Evolutionary conservation across 2,888 invertebrate species (phyloP).

Genomic region (Icerya purchasi): DNA sequence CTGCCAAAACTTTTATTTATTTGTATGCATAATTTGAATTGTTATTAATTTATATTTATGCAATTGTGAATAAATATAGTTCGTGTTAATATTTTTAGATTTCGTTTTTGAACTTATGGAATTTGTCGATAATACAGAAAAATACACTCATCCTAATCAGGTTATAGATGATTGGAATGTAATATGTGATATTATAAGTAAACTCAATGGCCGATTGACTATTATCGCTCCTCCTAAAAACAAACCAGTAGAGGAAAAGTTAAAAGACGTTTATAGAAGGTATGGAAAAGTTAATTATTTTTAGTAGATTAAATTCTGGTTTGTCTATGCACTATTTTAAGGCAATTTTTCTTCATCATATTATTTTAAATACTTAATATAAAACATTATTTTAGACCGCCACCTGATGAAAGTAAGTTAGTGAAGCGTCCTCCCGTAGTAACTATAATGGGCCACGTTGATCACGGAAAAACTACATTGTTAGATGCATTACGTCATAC

Average conservation of each 20-base stretch:
- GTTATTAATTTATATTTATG: no score
- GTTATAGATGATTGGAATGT: conserved; percentile 40
- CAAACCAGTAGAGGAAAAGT: conserved; percentile 26
- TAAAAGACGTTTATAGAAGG: conserved; percentile 19
- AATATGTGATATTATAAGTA: conserved; percentile 43
- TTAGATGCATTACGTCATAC: conserved; percentile 71
- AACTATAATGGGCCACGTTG: conserved; percentile 98
- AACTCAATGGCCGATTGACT: conserved; percentile 37
- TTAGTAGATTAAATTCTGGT: conserved; percentile 38
- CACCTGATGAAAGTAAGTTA: conserved; percentile 39
- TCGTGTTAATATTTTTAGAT: conserved; percentile 30
- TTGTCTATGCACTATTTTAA: conserved; percentile 42
- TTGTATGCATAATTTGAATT: no score
- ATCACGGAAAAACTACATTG: conserved; percentile 96
- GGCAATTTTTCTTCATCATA: no score
- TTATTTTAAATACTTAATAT: no score
- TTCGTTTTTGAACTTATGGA: conserved; percentile 46
- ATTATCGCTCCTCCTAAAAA: conserved; percentile 20
- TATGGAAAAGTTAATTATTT: conserved; percentile 27
- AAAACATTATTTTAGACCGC: conserved; percentile 32
- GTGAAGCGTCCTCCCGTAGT: conserved; percentile 73
- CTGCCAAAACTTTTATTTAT: no score
- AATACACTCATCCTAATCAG: conserved; percentile 32
- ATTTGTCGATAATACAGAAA: conserved; percentile 36
- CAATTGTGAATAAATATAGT: no score